These are phyloP conservation scores for Campoplex capitator DNA, from an alignment of 2,888 invertebrate species.

Conservation along the genomic window DNA sequence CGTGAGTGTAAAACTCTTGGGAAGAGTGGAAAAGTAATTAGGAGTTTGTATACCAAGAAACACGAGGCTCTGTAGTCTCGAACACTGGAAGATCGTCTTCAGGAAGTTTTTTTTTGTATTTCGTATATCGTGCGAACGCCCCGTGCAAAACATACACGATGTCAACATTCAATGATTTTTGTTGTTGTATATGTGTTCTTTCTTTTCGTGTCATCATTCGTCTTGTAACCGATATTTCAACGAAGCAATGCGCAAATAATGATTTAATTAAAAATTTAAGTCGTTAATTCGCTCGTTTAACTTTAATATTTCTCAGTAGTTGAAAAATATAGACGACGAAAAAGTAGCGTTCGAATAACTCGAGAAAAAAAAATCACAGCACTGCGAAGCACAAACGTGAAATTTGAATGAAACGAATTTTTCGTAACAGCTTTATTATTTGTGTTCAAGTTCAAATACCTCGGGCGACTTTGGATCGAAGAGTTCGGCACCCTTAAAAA, in stretches of 20 bases:
- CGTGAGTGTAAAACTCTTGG: slow-evolving; percentile 49
- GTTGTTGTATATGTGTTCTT: not conserved
- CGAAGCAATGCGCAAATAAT: no score
- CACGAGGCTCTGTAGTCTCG: slow-evolving; percentile 49
- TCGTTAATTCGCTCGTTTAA: no score
- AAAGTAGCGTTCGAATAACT: not conserved
- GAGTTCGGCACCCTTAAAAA: slow-evolving; percentile 15
- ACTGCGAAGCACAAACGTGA: not conserved
- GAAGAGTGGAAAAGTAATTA: slow-evolving; percentile 14
- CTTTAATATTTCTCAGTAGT: not conserved
- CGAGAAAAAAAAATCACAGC: not conserved
- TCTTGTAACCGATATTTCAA: slow-evolving; percentile 1
- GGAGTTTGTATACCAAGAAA: slow-evolving; percentile 34
- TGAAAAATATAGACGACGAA: not conserved
- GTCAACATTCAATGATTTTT: slow-evolving; percentile 74
- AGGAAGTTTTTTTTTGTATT: slow-evolving; percentile 67
- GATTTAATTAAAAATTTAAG: no score
- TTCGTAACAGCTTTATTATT: not conserved
- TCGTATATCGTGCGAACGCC: slow-evolving; percentile 79
- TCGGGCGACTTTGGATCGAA: slow-evolving; percentile 6
- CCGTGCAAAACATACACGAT: slow-evolving; percentile 78
- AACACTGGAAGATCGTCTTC: slow-evolving; percentile 67
- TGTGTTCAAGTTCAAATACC: not conserved
- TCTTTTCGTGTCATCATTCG: slow-evolving; percentile 64
- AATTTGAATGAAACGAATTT: not conserved